Base-by-base conservation (phyloP, 2,113 vertebrate species). In the Ursus arctos region DNA sequence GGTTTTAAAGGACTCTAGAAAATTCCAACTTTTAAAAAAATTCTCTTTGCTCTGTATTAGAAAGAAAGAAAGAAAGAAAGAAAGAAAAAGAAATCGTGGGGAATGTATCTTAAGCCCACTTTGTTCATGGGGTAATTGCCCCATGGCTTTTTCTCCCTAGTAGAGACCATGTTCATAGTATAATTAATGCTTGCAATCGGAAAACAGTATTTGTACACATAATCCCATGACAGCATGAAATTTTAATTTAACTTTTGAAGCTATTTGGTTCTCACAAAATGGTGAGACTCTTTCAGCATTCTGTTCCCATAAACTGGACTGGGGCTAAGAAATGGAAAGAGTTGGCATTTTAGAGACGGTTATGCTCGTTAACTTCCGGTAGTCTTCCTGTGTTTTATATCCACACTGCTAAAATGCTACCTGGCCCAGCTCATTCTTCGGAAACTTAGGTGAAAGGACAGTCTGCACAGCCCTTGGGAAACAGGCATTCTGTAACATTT, bases 1-100 rank as follows among this genome's bases (percentile, higher is more conserved):
- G 4, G 43, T 53, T 91, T 43, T 89, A 81, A 95, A 69, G 61
- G 76, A 18, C 16, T 86, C 26, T 96, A 57, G 74, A 94, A 93
- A 82, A 74, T 28, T 36, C 18, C 83, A 36, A 22, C 55, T 82
- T 77, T 22, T 0, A 40, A 79, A 88, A 88, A 43, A 16, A 43
- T 15, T 31, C 14, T 67, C 28, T 82, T 65, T 88, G 49, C n/a
- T 87, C 43, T 49, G 0, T 36, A 36, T 81, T 96, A 40, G 43
- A 80, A 91, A 57, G 36, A 61, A 55, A 91, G 84, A 57, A 47
- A 61, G 31, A 83, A 36, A 36, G 36, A 36, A 36, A 36, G 84
- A 57, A 47, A 61, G n/a, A 83, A 24, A 36, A 36, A 36, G 36
- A 36, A 36, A 24, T 77, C 8, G 9, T 6, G 3, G 53, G 47